These are phyloP conservation scores for Theretra japonica DNA, from an alignment of 2,888 invertebrate genomes.

Conservation along the genomic window DNA sequence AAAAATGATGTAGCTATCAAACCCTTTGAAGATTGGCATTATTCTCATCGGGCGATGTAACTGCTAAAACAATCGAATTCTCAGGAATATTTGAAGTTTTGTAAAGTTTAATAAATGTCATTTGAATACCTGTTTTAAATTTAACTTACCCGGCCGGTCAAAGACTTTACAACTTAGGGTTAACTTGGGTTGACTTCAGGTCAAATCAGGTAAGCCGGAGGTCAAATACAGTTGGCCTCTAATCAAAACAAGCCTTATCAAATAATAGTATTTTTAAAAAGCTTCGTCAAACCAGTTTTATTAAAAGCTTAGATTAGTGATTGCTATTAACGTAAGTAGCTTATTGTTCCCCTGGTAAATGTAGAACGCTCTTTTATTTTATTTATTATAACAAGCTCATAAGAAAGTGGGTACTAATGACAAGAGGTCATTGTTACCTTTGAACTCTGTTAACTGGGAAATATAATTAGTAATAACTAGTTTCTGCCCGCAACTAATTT, in stretches of 20 bases:
- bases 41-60: no score
- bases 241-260: constrained; percentile 4
- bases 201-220: background rate
- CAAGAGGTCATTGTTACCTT: no score
- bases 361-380: no score
- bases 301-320: background rate
- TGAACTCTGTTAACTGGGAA: no score
- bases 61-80: background rate
- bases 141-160: background rate
- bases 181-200: background rate
- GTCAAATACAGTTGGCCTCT: background rate
- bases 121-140: background rate
- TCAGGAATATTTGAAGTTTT: background rate
- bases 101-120: background rate
- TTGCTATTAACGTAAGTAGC: no score
- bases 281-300: background rate
- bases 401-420: no score
- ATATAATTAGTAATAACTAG: no score
- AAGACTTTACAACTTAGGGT: constrained; percentile 10
- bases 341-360: no score
- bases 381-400: no score
- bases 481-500: no score
- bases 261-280: background rate
- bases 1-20: no score
- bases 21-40: no score